phyloP scores from a whole-genome alignment of 2,797 vertebrate species.

The Scleropages formosus region DNA sequence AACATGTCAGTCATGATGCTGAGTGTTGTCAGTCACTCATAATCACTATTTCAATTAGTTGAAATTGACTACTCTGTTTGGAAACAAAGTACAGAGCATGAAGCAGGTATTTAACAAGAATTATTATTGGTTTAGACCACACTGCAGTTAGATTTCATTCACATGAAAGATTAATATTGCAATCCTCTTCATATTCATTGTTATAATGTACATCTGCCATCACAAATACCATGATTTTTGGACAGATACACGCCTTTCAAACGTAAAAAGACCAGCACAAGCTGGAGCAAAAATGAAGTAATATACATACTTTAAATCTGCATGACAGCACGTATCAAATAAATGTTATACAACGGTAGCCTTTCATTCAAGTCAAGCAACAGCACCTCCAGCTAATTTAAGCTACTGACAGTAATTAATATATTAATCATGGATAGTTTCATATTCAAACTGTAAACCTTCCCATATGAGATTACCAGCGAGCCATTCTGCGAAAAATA shows the following conservation, averaged over 20 bases:
- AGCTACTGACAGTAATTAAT: constrained; percentile 55
- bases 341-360: too few species aligned
- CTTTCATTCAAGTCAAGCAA: not conserved
- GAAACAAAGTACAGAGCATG: not conserved
- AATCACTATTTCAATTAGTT: too few species aligned
- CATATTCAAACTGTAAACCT: constrained; percentile 24
- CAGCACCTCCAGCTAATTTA: constrained; percentile 44
- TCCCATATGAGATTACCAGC: too few species aligned
- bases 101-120: not conserved
- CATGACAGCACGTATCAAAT: too few species aligned
- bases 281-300: too few species aligned
- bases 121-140: not conserved
- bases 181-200: not conserved
- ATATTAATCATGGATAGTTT: constrained; percentile 55
- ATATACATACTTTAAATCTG: too few species aligned
- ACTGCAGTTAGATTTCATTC: not conserved
- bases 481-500: too few species aligned
- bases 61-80: not conserved
- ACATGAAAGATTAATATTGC: not conserved
- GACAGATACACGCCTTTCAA: not conserved
- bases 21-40: too few species aligned
- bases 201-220: constrained; percentile 10
- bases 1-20: too few species aligned
- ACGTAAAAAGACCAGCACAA: not conserved
- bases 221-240: not conserved